Conservation (phyloP, 2,113 vertebrate species). For the Odobenus rosmarus region DNA sequence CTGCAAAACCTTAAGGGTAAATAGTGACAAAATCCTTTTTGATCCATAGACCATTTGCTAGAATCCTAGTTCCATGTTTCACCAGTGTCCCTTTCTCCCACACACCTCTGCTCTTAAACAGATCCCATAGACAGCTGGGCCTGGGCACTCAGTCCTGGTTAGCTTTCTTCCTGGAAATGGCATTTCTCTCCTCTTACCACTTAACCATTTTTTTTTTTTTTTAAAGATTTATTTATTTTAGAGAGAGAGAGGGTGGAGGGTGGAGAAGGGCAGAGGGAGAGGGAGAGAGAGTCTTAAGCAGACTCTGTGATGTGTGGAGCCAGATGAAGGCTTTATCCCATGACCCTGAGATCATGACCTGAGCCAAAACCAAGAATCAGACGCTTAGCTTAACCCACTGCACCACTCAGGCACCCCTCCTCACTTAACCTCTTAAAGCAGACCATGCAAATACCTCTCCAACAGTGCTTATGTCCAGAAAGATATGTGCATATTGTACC, state of each 20-base stretch:
- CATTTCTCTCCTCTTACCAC: not conserved
- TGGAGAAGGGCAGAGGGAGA: not conserved
- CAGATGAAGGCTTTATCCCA: not conserved
- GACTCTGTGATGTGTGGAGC: not conserved
- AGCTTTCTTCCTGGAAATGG: not conserved
- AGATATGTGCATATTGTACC: not conserved
- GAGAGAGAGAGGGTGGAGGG: not conserved
- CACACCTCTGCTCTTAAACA: not conserved
- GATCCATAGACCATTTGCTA: not conserved
- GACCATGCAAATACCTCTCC: not conserved
- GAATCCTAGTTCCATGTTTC: not conserved
- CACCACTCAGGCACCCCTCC: not conserved
- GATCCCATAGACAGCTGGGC: not conserved
- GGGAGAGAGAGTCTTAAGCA: not conserved
- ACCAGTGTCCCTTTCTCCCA: not conserved
- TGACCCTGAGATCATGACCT: not conserved
- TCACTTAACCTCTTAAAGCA: constrained; percentile 5
- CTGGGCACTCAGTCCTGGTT: not conserved
- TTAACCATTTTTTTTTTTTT: not conserved
- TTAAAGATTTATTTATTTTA: not conserved
- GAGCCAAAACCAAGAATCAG: not conserved
- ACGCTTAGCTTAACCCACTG: not conserved
- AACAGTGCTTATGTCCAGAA: not conserved
- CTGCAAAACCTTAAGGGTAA: not conserved
- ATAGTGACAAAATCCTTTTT: not conserved